phyloP scores from a whole-genome alignment of 1,140 invertebrate species.

The Drosophila sulfurigaster region DNA sequence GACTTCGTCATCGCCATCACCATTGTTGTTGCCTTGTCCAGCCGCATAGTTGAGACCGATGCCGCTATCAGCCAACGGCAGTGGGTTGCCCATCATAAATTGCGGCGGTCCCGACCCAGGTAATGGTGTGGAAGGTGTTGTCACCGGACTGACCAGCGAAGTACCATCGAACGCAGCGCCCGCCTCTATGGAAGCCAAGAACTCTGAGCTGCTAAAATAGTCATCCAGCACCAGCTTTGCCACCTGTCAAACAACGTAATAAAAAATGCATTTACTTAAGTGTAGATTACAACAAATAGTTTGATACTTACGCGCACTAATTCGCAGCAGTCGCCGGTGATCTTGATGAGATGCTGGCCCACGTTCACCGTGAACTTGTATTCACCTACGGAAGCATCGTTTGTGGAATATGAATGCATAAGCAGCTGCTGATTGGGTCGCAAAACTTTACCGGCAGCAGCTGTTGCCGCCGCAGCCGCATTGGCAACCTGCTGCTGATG shows the following conservation, averaged over 20 bases:
- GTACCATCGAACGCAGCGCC: constrained; percentile 79
- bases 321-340: constrained; percentile 93
- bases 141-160: constrained; percentile 70
- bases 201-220: constrained; percentile 88
- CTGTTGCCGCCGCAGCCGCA: constrained; percentile 70
- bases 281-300: no score
- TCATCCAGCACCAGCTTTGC: constrained; percentile 94
- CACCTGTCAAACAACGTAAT: constrained; percentile 86
- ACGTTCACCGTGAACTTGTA: constrained; percentile 94
- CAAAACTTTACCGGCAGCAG: constrained; percentile 85
- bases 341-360: constrained; percentile 92
- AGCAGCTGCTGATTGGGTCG: constrained; percentile 87
- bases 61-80: constrained; percentile 81
- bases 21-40: constrained; percentile 60
- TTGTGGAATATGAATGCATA: constrained; percentile 92
- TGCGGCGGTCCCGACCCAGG: constrained; percentile 70
- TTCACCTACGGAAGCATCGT: constrained; percentile 93
- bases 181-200: constrained; percentile 82
- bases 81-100: constrained; percentile 65
- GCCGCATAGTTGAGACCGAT: constrained; percentile 76
- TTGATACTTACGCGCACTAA: constrained; percentile 89
- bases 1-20: constrained; percentile 82
- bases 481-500: constrained; percentile 67
- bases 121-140: constrained; percentile 80
- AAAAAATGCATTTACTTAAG: background rate